Evolutionary conservation across 2,113 vertebrate genomes (phyloP), one percentile per base, ranked within the genome.

Genomic region (Anarhynchus alexandrinus): DNA sequence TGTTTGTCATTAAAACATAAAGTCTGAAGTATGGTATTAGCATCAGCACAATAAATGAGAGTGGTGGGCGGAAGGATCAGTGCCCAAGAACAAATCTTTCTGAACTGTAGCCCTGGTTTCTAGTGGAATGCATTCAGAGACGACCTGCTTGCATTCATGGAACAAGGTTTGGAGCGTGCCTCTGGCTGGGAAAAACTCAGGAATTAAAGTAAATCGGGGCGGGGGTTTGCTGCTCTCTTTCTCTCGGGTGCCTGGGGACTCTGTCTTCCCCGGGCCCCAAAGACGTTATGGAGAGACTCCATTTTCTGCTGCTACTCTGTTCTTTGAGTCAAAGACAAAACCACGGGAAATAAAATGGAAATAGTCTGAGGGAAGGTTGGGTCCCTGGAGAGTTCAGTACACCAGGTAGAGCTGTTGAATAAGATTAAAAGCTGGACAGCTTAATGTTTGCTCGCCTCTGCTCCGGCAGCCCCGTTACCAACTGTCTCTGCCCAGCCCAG

Each of bases 1-100:
- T 88, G 58, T 92, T 95, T 90, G 80, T 34, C 61, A 95, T 94
- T 94, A 96, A 95, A 96, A 52, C 34, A 9, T 38, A 6, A n/a
- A 26, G 38, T 62, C 82, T 85, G 23, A 69, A 32, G 27, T 12
- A 32, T 70, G 70, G 40, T 45, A 18, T 82, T 69, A 76, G 49
- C 23, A 51, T 51, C 49, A 47, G 18, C 86, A 38, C 85, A 69
- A 36, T 79, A 49, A 52, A 27, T 27, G 45, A 74, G 80, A 45
- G 42, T 10, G 47, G 13, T 67, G 83, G 43, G 66, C 88, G 62
- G 43, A 82, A 66, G 59, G 59, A 55, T 58, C 43, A 47, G 66
- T 9, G 9, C 36, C 87, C 64, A 66, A 59, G 52, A 81, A 21
- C 59, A 78, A 73, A 43, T 36, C 64, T 47, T 51, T 34, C 59